Base-by-base conservation (phyloP, 2,113 vertebrate genomes). In the Rostratula benghalensis region DNA sequence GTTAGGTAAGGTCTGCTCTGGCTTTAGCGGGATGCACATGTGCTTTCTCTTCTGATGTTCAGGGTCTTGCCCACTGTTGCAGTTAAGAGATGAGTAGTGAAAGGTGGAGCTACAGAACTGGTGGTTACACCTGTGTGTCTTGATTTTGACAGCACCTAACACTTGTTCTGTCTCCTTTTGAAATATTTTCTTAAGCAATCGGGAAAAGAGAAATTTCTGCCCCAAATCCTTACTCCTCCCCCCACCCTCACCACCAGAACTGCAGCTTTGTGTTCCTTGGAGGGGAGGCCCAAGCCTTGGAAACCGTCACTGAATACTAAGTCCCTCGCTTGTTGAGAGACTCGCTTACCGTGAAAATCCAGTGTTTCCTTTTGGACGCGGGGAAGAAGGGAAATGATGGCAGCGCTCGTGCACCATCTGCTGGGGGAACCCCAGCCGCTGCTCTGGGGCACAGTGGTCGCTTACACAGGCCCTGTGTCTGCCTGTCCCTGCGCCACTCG, bases 381-480 rank as follows among this genome's bases (percentile, higher is more conserved):
- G 54, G 65, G 48, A 63, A 63, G 83, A 68, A n/a, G 64, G 27
- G 3, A 3, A 67, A 35, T 6, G 79, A 2, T 70, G 65, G 91
- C 73, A n/a, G 93, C 50, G 13, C 91, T 97, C 60, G n/a, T 81
- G 92, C 97, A 89, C 98, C 98, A 97, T 95, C 98, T 98, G 10
- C 96, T 97, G 98, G 97, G 73, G 43, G 25, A 64, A 87, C 31
- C 7, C 22, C 13, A 11, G 41, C 68, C 10, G 59, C 63, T n/a
- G 14, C 41, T 19, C 69, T 41, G 81, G 75, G 81, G 75, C 53
- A 3, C 51, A 1, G 3, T 59, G 28, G 35, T 22, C 1, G 57
- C 3, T 56, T 37, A 4, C 35, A 3, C 2, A 13, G n/a, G 45
- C 11, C 20, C 39, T 37, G 39, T 33, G 27, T 4, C 56, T 11